Conservation (phyloP, 2,797 vertebrate species). For the Lacerta viridis region DNA sequence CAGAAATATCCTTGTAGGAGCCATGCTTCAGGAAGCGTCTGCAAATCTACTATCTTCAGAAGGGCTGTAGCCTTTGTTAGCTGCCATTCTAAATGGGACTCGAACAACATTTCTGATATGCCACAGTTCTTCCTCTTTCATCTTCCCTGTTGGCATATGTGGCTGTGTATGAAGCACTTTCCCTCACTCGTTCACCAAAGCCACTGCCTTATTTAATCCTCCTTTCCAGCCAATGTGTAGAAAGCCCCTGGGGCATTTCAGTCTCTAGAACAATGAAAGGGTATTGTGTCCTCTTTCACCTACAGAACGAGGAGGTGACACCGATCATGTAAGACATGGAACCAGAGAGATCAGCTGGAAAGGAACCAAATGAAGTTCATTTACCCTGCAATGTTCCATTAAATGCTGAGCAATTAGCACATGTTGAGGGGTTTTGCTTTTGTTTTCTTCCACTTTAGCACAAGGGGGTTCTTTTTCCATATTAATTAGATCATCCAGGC, state of each 20-base stretch:
- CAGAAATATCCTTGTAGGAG: neutral
- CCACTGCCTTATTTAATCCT: slow-evolving; percentile 57
- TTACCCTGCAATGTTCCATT: slow-evolving; percentile 73
- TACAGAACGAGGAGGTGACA: slow-evolving; percentile 66
- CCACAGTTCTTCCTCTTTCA: neutral
- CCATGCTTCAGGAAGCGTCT: neutral
- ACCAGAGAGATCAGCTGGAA: slow-evolving; percentile 69
- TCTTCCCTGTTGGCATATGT: slow-evolving; percentile 26
- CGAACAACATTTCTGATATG: slow-evolving; percentile 8
- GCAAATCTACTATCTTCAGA: neutral
- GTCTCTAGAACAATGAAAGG: slow-evolving; percentile 65
- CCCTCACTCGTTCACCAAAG: slow-evolving; percentile 33
- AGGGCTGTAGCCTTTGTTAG: slow-evolving; percentile 1
- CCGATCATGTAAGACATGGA: slow-evolving; percentile 51
- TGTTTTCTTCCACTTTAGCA: slow-evolving; percentile 71
- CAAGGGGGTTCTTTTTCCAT: slow-evolving; percentile 68
- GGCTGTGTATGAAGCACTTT: slow-evolving; percentile 27
- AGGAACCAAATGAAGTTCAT: slow-evolving; percentile 73
- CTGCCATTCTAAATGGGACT: neutral
- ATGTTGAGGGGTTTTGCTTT: slow-evolving; percentile 61
- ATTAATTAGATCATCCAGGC: slow-evolving; percentile 42
- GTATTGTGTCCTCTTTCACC: slow-evolving; percentile 70
- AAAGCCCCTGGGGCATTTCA: slow-evolving; percentile 66
- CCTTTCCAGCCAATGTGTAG: slow-evolving; percentile 48
- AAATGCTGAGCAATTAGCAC: slow-evolving; percentile 75